Conservation (phyloP, 1,140 invertebrate species). For the Plodia interpunctella region DNA sequence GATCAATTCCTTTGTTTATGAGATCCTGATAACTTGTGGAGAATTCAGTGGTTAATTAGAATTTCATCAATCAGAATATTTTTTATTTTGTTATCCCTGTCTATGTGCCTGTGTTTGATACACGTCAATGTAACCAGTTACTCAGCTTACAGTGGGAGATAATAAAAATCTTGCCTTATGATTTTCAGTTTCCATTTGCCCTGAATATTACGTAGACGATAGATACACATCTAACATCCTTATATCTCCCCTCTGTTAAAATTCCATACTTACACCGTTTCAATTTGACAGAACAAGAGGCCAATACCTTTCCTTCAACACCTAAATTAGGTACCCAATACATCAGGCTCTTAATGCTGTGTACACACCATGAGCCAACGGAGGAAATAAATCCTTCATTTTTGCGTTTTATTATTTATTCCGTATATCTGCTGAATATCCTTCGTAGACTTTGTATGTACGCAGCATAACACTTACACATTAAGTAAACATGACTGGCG, state of each 20-base stretch:
- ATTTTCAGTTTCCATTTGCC: constrained; percentile 55
- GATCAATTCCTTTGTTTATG: constrained; percentile 73
- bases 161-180: constrained; percentile 72
- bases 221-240: constrained; percentile 3
- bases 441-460: too few relatives aligned
- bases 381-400: too few relatives aligned
- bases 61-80: constrained; percentile 71
- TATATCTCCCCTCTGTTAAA: neutral
- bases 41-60: constrained; percentile 74
- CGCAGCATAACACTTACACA: too few relatives aligned
- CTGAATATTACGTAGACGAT: constrained; percentile 26
- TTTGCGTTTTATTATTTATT: too few relatives aligned
- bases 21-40: constrained; percentile 71
- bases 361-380: too few relatives aligned
- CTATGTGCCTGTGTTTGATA: constrained; percentile 59
- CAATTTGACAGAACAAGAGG: constrained; percentile 44
- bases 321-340: neutral
- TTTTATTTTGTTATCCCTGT: constrained; percentile 75
- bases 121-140: constrained; percentile 50
- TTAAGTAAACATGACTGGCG: too few relatives aligned
- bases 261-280: neutral
- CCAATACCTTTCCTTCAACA: constrained; percentile 19
- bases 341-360: neutral
- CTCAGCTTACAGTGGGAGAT: constrained; percentile 65
- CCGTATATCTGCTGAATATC: too few relatives aligned